These are phyloP conservation scores for Meleagris gallopavo DNA, from an alignment of 2,113 vertebrate species.

Conservation along the genomic window DNA sequence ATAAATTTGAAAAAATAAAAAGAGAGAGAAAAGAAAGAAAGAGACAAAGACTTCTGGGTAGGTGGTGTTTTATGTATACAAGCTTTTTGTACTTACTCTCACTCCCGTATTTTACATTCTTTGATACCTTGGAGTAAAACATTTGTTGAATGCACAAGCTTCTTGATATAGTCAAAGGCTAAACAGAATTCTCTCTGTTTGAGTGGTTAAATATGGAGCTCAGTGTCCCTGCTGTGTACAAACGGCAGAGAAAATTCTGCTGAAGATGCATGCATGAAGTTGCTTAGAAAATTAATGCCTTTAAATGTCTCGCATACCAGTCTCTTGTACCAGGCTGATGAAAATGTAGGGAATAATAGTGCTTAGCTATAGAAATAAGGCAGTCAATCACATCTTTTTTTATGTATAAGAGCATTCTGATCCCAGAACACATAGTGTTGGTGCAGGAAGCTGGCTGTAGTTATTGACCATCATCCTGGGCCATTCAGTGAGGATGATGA, in stretches of 20 bases:
- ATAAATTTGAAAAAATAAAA: not conserved
- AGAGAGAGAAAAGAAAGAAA: not conserved
- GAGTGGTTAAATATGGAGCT: not conserved
- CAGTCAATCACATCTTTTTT: not conserved
- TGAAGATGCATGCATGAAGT: not conserved
- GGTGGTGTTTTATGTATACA: not conserved
- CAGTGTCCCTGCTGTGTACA: not conserved
- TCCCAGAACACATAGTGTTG: not conserved
- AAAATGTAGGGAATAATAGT: not conserved
- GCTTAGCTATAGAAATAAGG: not conserved
- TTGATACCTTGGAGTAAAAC: not conserved
- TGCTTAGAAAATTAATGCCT: not conserved
- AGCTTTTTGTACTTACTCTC: not conserved
- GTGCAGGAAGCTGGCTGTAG: not conserved
- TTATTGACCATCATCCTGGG: not conserved
- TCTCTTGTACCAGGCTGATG: not conserved
- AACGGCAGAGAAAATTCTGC: slow-evolving; percentile 21
- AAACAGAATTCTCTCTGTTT: not conserved
- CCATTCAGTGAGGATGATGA: not conserved
- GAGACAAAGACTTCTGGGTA: not conserved
- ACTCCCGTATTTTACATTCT: not conserved
- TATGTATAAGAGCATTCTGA: not conserved
- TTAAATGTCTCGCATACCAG: not conserved
- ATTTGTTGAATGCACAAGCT: not conserved
- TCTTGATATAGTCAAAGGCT: not conserved